Base-by-base conservation (phyloP, 2,797 vertebrate genomes). In the Coccyzus lansbergi region DNA sequence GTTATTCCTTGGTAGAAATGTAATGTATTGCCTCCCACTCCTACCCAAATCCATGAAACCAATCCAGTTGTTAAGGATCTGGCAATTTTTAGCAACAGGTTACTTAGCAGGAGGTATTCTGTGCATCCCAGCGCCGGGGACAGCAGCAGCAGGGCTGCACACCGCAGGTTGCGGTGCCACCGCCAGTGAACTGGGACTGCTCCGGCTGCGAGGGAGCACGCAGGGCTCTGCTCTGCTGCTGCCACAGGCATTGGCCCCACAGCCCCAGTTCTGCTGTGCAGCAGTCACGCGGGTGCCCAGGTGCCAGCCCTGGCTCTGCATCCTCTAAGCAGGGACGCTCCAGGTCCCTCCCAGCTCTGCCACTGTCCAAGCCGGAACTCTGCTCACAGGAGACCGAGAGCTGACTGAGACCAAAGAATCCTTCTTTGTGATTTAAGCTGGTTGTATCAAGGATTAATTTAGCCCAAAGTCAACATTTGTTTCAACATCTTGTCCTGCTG, bases 121-220 rank as follows among this genome's bases (percentile, higher is more conserved):
- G 8, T 51, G 15, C n/a, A 38, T 52, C 15, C 25, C 3, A 18
- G 65, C 1, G 3, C 42, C n/a, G 1, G 0, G 33, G 24, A 3
- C 0, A 4, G 59, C 53, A 2, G 80, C 44, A 62, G 36, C 22
- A 10, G 46, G 72, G 49, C 44, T 48, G 63, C 26, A 1, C 11
- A 2, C 29, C 0, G 4, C 80, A 9, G 33, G 15, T 10, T 3
- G 0, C 1, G 2, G 6, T 6, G 19, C 18, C 64, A 21, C 24
- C 5, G 3, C 63, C 4, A 36, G 21, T 2, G 21, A 5, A 29
- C 1, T 9, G 15, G 44, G 31, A 11, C 34, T 29, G 25, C n/a
- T 33, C n/a, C 2, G 1, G 33, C 59, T 48, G 33, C 24, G 4
- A 25, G 49, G 6, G 4, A 24, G 34, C 2, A 0, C 2, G 1